Conservation (phyloP, 2,113 vertebrate species). For the Sylvia atricapilla region DNA sequence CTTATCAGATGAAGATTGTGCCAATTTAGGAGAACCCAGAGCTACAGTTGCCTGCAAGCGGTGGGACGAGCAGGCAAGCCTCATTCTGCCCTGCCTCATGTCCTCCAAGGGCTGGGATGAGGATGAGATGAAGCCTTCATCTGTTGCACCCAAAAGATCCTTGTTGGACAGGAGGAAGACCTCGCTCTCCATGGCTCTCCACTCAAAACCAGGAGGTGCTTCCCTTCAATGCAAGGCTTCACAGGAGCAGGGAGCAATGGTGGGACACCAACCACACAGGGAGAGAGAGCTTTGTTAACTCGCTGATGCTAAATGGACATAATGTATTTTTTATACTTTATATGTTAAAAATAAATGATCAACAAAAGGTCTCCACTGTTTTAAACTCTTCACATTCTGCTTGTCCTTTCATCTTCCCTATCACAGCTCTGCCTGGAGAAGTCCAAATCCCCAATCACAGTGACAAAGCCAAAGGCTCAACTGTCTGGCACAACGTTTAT, state of each 20-base stretch:
- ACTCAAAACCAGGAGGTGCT: not conserved
- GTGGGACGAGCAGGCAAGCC: not conserved
- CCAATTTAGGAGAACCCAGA: not conserved
- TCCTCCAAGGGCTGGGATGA: not conserved
- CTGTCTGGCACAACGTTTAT: not conserved
- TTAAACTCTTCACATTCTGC: not conserved
- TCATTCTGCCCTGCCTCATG: not conserved
- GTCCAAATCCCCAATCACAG: not conserved
- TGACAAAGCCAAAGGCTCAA: constrained; percentile 9
- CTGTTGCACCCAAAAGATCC: accelerated
- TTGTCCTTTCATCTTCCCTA: not conserved
- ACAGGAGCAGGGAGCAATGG: accelerated
- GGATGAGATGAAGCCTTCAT: not conserved
- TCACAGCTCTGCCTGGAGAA: not conserved
- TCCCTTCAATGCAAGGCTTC: accelerated
- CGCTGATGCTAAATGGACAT: accelerated
- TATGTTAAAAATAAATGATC: not conserved
- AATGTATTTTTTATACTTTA: accelerated
- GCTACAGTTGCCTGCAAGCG: not conserved
- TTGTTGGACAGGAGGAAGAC: not conserved
- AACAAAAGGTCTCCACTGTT: not conserved
- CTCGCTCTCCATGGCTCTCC: not conserved
- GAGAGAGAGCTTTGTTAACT: not conserved
- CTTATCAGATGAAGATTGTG: accelerated
- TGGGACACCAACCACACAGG: not conserved